Base-by-base conservation (phyloP, 2,797 vertebrate species). In the Danio albolineatus region DNA sequence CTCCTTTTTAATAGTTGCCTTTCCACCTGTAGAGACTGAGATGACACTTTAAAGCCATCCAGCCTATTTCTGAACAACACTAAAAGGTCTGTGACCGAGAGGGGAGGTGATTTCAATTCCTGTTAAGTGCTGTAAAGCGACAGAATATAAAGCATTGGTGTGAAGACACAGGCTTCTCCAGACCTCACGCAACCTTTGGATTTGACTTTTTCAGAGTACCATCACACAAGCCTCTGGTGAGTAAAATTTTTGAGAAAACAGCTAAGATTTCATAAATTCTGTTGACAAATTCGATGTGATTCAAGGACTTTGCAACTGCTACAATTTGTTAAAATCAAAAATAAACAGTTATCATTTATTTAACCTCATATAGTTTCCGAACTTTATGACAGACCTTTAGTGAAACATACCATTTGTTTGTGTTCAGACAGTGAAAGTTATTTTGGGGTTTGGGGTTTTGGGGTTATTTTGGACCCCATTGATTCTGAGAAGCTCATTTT, bases 61-160 rank as follows among this genome's bases (percentile, higher is more conserved):
- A 80, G 60, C 14, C 44, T 74, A 43, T 79, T 76, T 83, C 83
- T 85, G 62, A 48, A 62, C 77, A 83, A 81, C 49, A 64, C 66
- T 79, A 74, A 88, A 84, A 87, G 81, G 74, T 82, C 66, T 81
- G 64, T 82, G 79, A 83, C 83, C 66, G 76, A 39, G 48, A 82
- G 73, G 62, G 16, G 66, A 80, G 64, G 66, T 73, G 67, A 39
- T 61, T 80, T 79, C 41, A 64, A 70, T 74, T 60, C 56, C 67
- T 64, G 66, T 65, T 7, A 79, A 78, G 60, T 76, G 83, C 57
- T 80, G 78, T 86, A 87, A 86, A 85, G 79, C 5, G 36, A 65
- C 44, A 62, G 14, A 65, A 83, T 85, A 86, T 80, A 85, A 87
- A 79, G 8, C 79, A 61, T 4, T 38, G 44, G 28, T 38, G 57